Evolutionary conservation across 2,113 vertebrate species (phyloP).

Genomic region (Saimiri boliviensis): DNA sequence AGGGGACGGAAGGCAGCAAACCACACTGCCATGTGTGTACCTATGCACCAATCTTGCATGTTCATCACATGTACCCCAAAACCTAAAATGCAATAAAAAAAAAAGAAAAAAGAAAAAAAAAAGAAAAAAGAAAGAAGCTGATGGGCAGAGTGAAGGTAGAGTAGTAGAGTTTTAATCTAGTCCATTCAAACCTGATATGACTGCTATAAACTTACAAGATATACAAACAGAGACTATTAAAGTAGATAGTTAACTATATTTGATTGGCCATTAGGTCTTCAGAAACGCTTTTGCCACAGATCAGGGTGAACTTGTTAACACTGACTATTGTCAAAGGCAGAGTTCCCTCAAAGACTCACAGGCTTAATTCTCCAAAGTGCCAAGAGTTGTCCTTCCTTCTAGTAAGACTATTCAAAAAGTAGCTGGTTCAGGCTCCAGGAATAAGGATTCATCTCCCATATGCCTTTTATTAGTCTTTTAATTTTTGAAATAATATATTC

Average conservation of each 20-base stretch:
- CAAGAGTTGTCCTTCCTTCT: not conserved
- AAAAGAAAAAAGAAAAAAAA: too few species aligned
- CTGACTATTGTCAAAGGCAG: not conserved
- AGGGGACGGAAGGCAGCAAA: too few species aligned
- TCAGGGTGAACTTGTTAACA: not conserved
- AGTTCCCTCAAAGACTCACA: not conserved
- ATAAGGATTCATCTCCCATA: not conserved
- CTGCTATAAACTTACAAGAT: not conserved
- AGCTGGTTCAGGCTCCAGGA: not conserved
- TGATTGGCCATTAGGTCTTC: conserved; percentile 8
- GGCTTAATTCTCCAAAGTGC: not conserved
- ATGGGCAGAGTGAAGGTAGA: not conserved
- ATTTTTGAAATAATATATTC: not conserved
- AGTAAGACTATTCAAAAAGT: not conserved
- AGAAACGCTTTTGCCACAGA: conserved; percentile 8
- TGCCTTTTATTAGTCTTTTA: not conserved
- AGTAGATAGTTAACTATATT: not conserved
- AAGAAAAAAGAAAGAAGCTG: too few species aligned
- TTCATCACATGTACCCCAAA: too few species aligned
- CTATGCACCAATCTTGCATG: too few species aligned
- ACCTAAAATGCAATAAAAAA: too few species aligned
- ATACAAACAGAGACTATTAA: not conserved
- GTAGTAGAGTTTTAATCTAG: not conserved
- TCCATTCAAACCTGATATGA: not conserved
- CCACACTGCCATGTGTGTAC: too few species aligned